A percentile compares a stretch with the other conserved stretches of the same genome.
phyloP scores from a whole-genome alignment of 2,888 invertebrate genomes.

The Pherbina coryleti region DNA sequence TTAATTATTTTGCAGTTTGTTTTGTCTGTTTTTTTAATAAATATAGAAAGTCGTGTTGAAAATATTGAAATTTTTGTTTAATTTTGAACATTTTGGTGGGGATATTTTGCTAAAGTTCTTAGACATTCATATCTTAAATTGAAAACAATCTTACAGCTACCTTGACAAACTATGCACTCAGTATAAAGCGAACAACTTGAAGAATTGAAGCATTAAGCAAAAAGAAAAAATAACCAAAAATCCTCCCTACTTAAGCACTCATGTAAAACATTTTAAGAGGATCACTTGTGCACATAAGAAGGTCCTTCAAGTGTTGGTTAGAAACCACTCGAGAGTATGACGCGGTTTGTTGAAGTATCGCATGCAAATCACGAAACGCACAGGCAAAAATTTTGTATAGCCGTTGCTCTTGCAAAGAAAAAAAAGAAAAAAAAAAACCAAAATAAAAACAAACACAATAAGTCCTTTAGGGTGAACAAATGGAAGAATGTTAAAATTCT shows the following conservation, averaged over 20 bases:
- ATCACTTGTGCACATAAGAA: constrained; percentile 29
- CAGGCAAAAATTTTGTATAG: background rate
- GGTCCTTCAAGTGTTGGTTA: constrained; percentile 66
- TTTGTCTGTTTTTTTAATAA: too few species aligned
- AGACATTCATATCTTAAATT: background rate
- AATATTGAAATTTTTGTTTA: too few species aligned
- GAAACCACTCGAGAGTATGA: constrained; percentile 67
- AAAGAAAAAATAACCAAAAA: background rate
- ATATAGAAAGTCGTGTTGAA: too few species aligned
- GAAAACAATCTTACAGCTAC: background rate
- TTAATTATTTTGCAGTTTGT: too few species aligned
- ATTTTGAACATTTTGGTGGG: too few species aligned
- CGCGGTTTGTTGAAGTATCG: constrained; percentile 65
- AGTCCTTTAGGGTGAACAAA: background rate
- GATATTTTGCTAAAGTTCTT: background rate
- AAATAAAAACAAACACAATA: background rate
- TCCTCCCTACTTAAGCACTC: constrained; percentile 27
- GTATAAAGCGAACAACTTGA: background rate
- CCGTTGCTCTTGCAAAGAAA: background rate
- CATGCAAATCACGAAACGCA: constrained; percentile 8
- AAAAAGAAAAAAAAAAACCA: background rate
- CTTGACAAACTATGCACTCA: background rate
- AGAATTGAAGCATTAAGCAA: background rate
- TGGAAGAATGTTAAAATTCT: background rate
- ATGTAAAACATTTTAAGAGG: constrained; percentile 35